phyloP scores from a whole-genome alignment of 2,113 vertebrate genomes.

The Cervus canadensis region DNA sequence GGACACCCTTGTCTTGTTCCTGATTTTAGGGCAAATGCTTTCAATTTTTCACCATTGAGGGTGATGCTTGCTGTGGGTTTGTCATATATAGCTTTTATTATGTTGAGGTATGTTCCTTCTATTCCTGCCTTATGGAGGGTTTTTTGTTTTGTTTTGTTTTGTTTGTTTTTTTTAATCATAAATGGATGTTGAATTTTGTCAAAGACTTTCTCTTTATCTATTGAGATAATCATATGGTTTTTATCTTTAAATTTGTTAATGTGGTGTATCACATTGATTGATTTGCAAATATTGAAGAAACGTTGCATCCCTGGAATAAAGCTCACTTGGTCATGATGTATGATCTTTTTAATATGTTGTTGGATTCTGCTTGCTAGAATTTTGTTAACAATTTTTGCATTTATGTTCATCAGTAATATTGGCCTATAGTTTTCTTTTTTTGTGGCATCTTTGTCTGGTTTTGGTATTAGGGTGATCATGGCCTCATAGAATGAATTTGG shows the following conservation, averaged over 20 bases:
- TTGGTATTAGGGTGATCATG: not conserved
- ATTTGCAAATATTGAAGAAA: not conserved
- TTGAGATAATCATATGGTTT: not conserved
- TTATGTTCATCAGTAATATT: not conserved
- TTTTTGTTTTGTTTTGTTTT: not conserved
- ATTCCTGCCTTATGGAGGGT: not conserved
- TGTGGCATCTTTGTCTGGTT: not conserved
- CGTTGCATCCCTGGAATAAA: not conserved
- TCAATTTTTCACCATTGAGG: not conserved
- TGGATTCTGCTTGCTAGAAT: not conserved
- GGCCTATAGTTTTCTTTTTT: not conserved
- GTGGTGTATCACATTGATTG: not conserved
- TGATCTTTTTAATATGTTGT: not conserved
- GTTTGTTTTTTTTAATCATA: not conserved
- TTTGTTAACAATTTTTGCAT: not conserved
- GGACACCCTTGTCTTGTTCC: not conserved
- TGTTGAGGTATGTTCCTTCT: not conserved
- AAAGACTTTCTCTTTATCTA: not conserved
- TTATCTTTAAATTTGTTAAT: not conserved
- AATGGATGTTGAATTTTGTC: not conserved
- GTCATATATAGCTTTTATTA: not conserved
- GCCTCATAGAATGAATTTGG: not conserved
- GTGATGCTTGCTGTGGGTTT: not conserved
- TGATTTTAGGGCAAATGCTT: not conserved
- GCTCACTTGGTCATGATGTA: not conserved